Evolutionary conservation across 2,113 vertebrate species (phyloP), one percentile per base, ranked within the genome.

Genomic region (Amblyornis subalaris): DNA sequence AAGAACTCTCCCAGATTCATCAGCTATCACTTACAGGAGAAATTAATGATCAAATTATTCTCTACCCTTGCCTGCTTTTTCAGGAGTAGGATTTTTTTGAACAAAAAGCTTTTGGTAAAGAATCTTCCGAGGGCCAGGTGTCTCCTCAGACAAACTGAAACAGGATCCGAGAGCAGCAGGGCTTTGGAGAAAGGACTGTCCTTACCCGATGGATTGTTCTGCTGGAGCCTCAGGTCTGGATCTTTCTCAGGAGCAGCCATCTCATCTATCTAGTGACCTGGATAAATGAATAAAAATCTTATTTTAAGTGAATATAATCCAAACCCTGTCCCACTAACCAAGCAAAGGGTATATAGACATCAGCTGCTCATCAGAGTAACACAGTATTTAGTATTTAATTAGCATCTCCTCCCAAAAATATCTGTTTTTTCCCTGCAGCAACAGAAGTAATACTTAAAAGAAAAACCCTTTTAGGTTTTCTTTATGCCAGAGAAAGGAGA

Each of bases 221-320:
- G 97, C 93, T 97, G 96, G 31, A 96, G 95, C 78, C 94, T 96
- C 55, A 96, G 92, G 72, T 93, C 94, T 75, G 95, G 72, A 19
- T 95, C 96, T 88, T 95, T 97, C 86, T 97, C 97, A 42, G 97
- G 82, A 90, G 96, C 95, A 85, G 98, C 95, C 98, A 98, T 98
- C 48, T 93, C 72, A 45, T 69, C 76, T 29, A 55, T 7, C 71
- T 79, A 69, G n/a, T 35, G 58, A 95, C 31, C 74, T 89, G 31
- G 85, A 85, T 12, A 88, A 70, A 58, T 1, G 6, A 95, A 95
- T 28, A 62, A 89, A 92, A 94, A 60, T 1, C 26, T 48, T 7
- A 45, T 81, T 93, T 95, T 42, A 69, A 81, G 35, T 58, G 42
- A 72, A 23, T 20, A 31, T 28, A 91, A 93, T 21, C 72, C 48